phyloP scores from a whole-genome alignment of 2,113 vertebrate species.

The Grus americana region DNA sequence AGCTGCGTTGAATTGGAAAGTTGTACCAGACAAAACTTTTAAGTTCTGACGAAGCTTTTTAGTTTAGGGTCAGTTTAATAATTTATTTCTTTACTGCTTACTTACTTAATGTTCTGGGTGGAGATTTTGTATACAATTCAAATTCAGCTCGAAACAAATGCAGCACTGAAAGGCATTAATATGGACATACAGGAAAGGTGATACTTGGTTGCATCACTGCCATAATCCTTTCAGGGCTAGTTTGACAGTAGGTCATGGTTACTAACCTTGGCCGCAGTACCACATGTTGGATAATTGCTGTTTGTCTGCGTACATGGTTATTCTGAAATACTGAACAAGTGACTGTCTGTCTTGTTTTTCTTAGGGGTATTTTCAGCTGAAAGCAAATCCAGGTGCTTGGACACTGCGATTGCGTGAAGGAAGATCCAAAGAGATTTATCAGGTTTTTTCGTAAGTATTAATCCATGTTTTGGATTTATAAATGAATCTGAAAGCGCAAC shows the following conservation, averaged over 20 bases:
- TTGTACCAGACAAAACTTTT: neutral
- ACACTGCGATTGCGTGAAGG: slow-evolving; percentile 88
- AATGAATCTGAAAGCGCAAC: neutral
- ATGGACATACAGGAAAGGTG: neutral
- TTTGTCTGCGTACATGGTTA: neutral
- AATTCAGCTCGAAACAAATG: neutral
- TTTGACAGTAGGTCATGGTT: neutral
- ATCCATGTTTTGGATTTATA: neutral
- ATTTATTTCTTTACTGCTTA: neutral
- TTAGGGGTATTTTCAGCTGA: slow-evolving; percentile 97
- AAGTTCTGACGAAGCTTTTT: neutral
- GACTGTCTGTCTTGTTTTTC: neutral
- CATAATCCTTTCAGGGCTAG: neutral
- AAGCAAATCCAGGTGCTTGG: slow-evolving; percentile 97
- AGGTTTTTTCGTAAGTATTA: slow-evolving; percentile 86
- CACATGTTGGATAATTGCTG: neutral
- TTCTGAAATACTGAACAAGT: neutral
- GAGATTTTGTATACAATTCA: neutral
- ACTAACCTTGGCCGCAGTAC: neutral
- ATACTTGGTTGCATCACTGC: neutral
- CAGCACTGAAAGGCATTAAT: neutral
- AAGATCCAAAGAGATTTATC: slow-evolving; percentile 92
- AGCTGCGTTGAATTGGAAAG: neutral
- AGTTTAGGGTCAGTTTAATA: neutral
- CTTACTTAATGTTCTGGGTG: neutral